phyloP scores from a whole-genome alignment of 2,888 invertebrate species.

The Epirrhoe alternata region DNA sequence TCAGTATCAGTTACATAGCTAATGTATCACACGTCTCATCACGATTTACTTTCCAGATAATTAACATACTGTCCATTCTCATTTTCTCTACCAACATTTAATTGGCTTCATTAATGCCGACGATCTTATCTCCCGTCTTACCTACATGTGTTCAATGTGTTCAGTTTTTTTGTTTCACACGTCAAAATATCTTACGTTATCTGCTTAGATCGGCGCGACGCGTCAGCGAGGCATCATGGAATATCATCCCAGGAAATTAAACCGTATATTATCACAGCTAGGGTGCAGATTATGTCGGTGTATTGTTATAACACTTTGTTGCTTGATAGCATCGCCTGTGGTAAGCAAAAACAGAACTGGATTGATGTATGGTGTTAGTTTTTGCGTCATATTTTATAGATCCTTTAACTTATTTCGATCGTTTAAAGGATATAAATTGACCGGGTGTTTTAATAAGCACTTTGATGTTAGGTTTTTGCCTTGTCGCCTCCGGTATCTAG shows the following conservation, averaged over 20 bases:
- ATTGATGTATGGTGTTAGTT: conserved; percentile 49
- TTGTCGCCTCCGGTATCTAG: neutral
- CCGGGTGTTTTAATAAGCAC: conserved; percentile 18
- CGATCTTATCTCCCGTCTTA: conserved; percentile 52
- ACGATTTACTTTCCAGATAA: conserved; percentile 29
- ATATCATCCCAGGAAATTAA: conserved; percentile 32
- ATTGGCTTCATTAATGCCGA: conserved; percentile 49
- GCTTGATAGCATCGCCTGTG: conserved; percentile 57
- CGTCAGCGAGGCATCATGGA: conserved; percentile 49
- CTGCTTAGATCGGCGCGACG: conserved; percentile 63
- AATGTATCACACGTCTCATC: conserved; percentile 23
- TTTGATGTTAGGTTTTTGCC: conserved; percentile 15
- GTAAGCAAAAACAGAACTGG: conserved; percentile 55
- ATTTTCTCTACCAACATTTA: conserved; percentile 45
- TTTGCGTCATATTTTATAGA: conserved; percentile 42
- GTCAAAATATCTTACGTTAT: conserved; percentile 72
- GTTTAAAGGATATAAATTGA: conserved; percentile 25
- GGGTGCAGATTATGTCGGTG: conserved; percentile 13
- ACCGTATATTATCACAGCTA: conserved; percentile 14
- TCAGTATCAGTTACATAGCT: conserved; percentile 19
- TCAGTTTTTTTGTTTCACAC: conserved; percentile 63
- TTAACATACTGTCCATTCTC: conserved; percentile 44
- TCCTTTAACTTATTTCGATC: conserved; percentile 32
- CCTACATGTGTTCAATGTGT: conserved; percentile 51
- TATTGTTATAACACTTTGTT: conserved; percentile 57